Base-by-base conservation (phyloP, 2,113 vertebrate species). In the Perca fluviatilis region DNA sequence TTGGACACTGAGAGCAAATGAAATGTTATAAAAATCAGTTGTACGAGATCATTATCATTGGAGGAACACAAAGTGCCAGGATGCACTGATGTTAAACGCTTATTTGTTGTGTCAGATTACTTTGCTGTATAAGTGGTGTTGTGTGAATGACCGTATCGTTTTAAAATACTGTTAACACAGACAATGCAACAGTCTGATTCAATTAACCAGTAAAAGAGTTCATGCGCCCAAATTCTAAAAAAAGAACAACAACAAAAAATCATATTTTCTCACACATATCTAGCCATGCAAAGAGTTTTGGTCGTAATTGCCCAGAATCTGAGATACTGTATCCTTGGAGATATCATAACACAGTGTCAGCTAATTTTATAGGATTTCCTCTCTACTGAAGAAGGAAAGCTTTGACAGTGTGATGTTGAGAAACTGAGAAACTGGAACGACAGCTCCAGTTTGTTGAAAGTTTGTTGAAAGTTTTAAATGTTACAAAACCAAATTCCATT, bases 401-500 rank as follows among this genome's bases (percentile, higher is more conserved):
- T 66, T 27, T 49, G 21, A 49, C 25, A 13, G 16, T 51, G 25
- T 51, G 25, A 2, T 50, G 64, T 18, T 3, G 43, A 49, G 15
- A 66, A 3, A 49, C 4, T 5, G 13, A 65, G 40, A 47, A 15
- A 15, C 40, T 21, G 25, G 57, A 36, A 36, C 1, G 6, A 21
- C 33, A 21, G 33, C 40, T 27, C 27, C 27, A 27, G 27, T 27
- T 27, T 43, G 19, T 33, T 11, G 27, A 27, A 27, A 27, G 27
- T 27, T 16, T 61, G 58, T 0, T 23, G n/a, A 66, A 50, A 47
- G 25, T 7, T 49, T 27, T 16, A 49, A 47, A 65, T 47, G 23
- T 30, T 50, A 67, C 46, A 49, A 47, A 47, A 43, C 40, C n/a
- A 47, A 49, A 50, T 67, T 50, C 46, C 46, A 67, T 67, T 50